phyloP scores from a whole-genome alignment of 2,113 vertebrate species.

The Gallinago jamesoni region DNA sequence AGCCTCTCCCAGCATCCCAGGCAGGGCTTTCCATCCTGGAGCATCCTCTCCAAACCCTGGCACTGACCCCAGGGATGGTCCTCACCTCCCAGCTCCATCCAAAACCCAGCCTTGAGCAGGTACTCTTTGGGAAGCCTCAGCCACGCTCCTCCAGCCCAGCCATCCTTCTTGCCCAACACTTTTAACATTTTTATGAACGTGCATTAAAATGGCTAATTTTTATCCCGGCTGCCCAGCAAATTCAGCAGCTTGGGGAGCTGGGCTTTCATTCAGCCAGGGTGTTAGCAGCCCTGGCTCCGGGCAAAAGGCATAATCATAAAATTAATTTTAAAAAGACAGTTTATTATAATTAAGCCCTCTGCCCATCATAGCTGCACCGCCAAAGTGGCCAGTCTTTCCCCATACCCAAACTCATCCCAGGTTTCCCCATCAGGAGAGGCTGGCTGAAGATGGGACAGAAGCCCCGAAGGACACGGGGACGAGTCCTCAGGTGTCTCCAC shows the following conservation, averaged over 20 bases:
- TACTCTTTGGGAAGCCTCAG: not conserved
- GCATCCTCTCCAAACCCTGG: not conserved
- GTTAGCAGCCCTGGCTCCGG: not conserved
- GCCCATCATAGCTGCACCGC: not conserved
- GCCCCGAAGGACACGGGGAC: not conserved
- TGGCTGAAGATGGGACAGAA: not conserved
- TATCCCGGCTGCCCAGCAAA: not conserved
- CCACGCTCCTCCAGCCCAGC: not conserved
- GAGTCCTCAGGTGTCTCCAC: not conserved
- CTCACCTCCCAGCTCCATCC: not conserved
- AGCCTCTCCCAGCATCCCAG: not conserved
- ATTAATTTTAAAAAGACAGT: not conserved
- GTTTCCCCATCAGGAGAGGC: not conserved
- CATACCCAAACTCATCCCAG: not conserved
- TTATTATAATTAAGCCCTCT: not conserved
- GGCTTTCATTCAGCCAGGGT: not conserved
- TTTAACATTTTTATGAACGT: fast-evolving
- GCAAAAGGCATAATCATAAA: not conserved
- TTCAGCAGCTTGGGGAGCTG: not conserved
- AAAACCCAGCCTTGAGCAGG: fast-evolving
- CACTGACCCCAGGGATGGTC: not conserved
- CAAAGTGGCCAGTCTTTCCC: not conserved
- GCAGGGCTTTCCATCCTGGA: not conserved
- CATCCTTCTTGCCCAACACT: not conserved
- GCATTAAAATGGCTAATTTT: not conserved